phyloP scores from a whole-genome alignment of 2,113 vertebrate genomes.

The Phalacrocorax aristotelis region DNA sequence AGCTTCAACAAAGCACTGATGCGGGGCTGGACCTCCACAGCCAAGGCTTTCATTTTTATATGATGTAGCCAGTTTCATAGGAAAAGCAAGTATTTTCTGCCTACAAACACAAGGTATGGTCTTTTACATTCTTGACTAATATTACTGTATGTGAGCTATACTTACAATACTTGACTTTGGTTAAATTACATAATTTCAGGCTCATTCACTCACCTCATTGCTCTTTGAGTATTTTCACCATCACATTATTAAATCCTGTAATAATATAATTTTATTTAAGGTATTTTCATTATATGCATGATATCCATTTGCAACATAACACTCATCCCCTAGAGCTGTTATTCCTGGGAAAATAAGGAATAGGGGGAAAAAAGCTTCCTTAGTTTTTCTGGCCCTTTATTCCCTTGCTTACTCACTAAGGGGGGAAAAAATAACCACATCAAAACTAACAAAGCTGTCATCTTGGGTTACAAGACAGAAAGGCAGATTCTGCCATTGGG shows the following conservation, averaged over 20 bases:
- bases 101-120: neutral
- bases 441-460: neutral
- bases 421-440: neutral
- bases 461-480: neutral
- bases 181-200: neutral
- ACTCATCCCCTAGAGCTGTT: neutral
- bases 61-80: neutral
- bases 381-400: neutral
- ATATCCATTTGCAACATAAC: neutral
- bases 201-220: neutral
- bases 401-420: neutral
- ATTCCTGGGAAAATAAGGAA: neutral
- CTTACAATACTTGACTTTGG: neutral
- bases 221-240: neutral
- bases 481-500: neutral
- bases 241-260: neutral
- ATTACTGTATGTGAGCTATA: neutral
- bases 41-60: neutral
- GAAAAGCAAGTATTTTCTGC: neutral
- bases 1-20: neutral
- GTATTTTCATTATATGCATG: neutral
- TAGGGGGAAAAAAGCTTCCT: neutral
- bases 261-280: constrained; percentile 30
- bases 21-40: neutral
- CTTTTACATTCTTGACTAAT: neutral